These are phyloP conservation scores for Cepphus grylle DNA, from an alignment of 2,113 vertebrate genomes.

Conservation along the genomic window DNA sequence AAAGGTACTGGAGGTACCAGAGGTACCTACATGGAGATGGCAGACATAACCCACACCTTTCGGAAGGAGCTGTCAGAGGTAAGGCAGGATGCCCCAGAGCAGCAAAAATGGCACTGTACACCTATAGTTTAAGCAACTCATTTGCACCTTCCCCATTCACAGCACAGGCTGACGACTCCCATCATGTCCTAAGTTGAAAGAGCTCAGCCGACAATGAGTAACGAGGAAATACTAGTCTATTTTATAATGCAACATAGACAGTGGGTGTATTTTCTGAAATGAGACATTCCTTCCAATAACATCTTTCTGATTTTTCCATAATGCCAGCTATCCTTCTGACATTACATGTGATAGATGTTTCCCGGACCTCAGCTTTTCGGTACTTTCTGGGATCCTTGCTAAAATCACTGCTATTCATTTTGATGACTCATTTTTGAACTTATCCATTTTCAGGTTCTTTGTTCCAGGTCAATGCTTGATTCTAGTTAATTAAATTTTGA, in stretches of 20 bases:
- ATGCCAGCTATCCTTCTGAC: background rate
- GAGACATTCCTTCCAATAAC: background rate
- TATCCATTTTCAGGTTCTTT: background rate
- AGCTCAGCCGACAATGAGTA: background rate
- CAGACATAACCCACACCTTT: background rate
- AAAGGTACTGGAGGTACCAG: background rate
- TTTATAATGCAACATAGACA: background rate
- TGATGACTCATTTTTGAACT: background rate
- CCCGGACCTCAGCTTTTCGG: background rate
- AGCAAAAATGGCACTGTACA: background rate
- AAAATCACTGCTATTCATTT: background rate
- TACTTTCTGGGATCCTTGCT: background rate
- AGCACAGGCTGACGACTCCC: background rate
- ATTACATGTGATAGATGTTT: background rate
- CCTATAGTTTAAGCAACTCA: background rate
- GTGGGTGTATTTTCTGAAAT: background rate
- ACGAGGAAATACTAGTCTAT: background rate
- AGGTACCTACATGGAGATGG: background rate
- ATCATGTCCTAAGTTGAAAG: background rate
- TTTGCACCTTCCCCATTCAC: background rate
- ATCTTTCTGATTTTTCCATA: background rate
- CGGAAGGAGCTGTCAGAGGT: too few relatives aligned
- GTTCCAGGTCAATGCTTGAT: background rate
- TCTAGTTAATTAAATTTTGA: background rate
- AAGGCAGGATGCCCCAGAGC: background rate